Evolutionary conservation across 2,888 invertebrate genomes (phyloP), one percentile per base, ranked within the genome.

Genomic region (Drosophila putrida): DNA sequence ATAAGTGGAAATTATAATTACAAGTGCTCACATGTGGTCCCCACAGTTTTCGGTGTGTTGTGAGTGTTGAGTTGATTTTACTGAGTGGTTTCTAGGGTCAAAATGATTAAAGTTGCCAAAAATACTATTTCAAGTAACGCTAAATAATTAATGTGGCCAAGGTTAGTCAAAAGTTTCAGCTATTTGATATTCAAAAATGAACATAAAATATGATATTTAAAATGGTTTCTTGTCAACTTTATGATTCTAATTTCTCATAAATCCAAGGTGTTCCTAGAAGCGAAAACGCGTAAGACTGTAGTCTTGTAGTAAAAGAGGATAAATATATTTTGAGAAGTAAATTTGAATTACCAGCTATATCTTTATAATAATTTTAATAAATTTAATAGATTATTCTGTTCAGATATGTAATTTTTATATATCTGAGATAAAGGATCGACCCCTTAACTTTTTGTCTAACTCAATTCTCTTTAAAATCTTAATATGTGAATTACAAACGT

Each of bases 1-100:
- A 82, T 80, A 79, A 82, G 79, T 82, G 79, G 72, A 83, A 83
- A 83, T 83, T 84, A 79, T 83, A 84, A 83, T 83, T 83, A 84
- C 80, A 84, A 79, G 85, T 76, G 78, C 80, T 78, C 68, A 55
- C 74, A 80, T 82, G 84, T 64, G 82, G 84, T 71, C 69, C 64
- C 65, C 62, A 46, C 50, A 54, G 70, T 62, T 47, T 50, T 50
- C 55, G 15, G 28, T 38, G 31, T 35, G 54, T 33, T 27, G 4
- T 39, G 38, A 39, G 27, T 39, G 38, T 39, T 27, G n/a, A 25
- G 50, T 28, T 31, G 31, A 10, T 62, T 43, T 41, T 13, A 31
- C 41, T 54, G 35, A 50, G 55, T 55, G 65, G 44, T 60, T 60
- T 71, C 60, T 43, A 11, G 67, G 74, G 74, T 75, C 66, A 58